These are phyloP conservation scores for Solea solea DNA, from an alignment of 2,113 vertebrate species.

Conservation along the genomic window DNA sequence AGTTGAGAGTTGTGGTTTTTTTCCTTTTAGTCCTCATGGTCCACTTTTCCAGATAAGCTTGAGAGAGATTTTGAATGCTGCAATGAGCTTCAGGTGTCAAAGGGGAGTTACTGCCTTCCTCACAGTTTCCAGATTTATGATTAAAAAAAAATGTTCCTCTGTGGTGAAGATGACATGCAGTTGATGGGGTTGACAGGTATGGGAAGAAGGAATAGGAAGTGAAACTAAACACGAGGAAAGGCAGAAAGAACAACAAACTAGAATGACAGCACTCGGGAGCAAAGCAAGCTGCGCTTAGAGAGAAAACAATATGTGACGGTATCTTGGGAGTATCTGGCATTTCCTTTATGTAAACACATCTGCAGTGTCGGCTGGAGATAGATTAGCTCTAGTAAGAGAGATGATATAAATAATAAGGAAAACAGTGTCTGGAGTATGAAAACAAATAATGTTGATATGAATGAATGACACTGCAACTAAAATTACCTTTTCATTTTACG, in stretches of 20 bases:
- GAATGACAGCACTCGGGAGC: slow-evolving; percentile 41
- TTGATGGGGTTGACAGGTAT: slow-evolving; percentile 46
- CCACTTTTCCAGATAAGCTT: slow-evolving; percentile 39
- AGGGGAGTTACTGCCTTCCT: slow-evolving; percentile 41
- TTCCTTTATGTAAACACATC: slow-evolving; percentile 40
- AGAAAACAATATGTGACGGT: slow-evolving; percentile 17
- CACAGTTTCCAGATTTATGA: slow-evolving; percentile 47
- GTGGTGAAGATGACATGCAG: slow-evolving; percentile 16
- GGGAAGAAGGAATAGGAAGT: slow-evolving; percentile 14
- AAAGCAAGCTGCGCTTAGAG: slow-evolving; percentile 24
- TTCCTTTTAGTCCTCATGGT: background rate
- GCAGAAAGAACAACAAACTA: slow-evolving; percentile 40
- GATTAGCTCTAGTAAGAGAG: slow-evolving; percentile 12
- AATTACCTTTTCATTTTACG: background rate
- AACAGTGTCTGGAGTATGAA: background rate
- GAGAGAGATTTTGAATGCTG: slow-evolving; percentile 48
- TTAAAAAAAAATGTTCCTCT: slow-evolving; percentile 33
- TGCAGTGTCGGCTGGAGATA: slow-evolving; percentile 24
- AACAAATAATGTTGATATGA: background rate
- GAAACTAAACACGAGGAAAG: slow-evolving; percentile 35
- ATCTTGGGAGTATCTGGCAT: slow-evolving; percentile 9
- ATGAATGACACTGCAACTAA: background rate
- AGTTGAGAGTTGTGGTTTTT: slow-evolving; percentile 20
- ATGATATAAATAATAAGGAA: slow-evolving; percentile 44
- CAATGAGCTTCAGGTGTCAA: slow-evolving; percentile 42